Percentiles rank a stretch among this genome's conserved stretches.
Conservation (phyloP, 2,797 vertebrate genomes). For the Tapera naevia region DNA sequence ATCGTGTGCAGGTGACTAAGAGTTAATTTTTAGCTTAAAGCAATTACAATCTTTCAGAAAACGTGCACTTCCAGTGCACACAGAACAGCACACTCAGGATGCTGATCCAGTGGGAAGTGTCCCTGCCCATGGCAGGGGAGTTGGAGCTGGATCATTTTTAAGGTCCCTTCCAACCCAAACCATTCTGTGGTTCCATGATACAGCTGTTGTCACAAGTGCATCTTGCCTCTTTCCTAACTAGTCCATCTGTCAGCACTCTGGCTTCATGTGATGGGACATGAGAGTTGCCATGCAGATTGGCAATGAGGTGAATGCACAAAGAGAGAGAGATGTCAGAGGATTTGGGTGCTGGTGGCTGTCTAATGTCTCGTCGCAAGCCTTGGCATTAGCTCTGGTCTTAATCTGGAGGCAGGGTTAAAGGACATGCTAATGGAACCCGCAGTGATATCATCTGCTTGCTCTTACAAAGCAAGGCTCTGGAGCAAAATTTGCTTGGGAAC, state of each 20-base stretch:
- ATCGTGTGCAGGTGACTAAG: fast-evolving
- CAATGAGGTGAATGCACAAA: neutral
- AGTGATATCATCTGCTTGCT: neutral
- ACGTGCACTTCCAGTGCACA: neutral
- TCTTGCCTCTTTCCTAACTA: neutral
- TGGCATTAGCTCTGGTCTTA: neutral
- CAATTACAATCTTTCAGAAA: neutral
- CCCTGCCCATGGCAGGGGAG: no score
- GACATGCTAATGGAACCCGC: neutral
- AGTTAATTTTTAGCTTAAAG: neutral
- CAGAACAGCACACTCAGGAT: neutral
- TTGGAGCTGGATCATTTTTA: no score
- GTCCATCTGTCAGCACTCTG: conserved; percentile 38
- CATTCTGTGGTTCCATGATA: no score
- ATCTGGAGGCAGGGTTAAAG: neutral
- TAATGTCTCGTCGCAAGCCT: neutral
- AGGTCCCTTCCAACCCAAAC: no score
- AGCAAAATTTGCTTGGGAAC: neutral
- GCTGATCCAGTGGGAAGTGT: no score
- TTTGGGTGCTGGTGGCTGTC: neutral
- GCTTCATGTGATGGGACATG: neutral
- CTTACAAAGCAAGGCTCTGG: neutral
- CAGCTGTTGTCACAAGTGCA: neutral
- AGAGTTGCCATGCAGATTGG: neutral
- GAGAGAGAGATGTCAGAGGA: neutral